These are phyloP conservation scores for Dusona sp. DNA, from an alignment of 2,888 invertebrate genomes.

Conservation along the genomic window DNA sequence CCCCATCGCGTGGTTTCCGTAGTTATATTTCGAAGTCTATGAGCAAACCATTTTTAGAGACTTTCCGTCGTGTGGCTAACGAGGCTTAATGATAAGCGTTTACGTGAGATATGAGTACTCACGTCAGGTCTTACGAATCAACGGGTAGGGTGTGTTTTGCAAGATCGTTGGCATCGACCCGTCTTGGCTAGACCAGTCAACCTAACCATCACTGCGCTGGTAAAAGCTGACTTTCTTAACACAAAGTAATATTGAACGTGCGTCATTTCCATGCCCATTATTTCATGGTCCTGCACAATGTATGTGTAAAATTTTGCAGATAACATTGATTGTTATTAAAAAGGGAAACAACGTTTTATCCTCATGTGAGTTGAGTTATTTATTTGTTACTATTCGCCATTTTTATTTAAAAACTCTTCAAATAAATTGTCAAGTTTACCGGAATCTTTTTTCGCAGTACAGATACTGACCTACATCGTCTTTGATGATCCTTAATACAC, in stretches of 20 bases:
- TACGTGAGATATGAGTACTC: conserved; percentile 42
- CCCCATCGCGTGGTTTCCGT: background rate
- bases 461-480: background rate
- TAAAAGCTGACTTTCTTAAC: conserved; percentile 2
- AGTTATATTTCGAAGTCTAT: conserved; percentile 13
- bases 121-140: conserved; percentile 25
- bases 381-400: background rate
- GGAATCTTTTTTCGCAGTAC: background rate
- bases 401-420: background rate
- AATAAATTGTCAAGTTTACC: background rate
- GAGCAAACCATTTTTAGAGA: conserved; percentile 21
- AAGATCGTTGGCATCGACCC: conserved; percentile 68
- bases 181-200: conserved; percentile 14
- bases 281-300: conserved; percentile 22
- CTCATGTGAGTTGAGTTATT: background rate
- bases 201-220: conserved; percentile 7
- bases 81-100: conserved; percentile 44
- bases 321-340: background rate
- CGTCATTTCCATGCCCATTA: conserved; percentile 38
- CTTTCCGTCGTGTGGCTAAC: conserved; percentile 29
- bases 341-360: background rate
- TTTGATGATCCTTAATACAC: background rate
- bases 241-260: conserved; percentile 43
- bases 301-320: background rate
- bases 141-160: conserved; percentile 64